Conservation (phyloP, 2,113 vertebrate species). For the Xiphophorus hellerii region DNA sequence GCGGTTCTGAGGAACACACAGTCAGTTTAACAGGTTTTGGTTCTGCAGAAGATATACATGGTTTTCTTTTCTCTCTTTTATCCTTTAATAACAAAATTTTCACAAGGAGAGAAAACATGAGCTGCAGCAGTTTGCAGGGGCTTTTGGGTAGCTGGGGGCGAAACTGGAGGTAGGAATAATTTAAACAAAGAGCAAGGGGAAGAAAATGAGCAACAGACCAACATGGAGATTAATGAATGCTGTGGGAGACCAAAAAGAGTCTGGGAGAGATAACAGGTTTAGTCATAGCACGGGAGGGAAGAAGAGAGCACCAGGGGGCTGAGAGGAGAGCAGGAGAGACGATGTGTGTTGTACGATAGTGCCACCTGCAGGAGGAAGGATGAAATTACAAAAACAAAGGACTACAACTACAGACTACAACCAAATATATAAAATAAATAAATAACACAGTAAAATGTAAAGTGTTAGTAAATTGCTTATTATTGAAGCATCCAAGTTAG, state of each 20-base stretch:
- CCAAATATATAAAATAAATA: not conserved
- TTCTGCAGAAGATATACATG: no score
- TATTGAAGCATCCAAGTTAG: not conserved
- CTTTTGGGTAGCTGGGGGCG: slow-evolving; percentile 1
- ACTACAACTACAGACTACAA: not conserved
- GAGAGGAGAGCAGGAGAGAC: not conserved
- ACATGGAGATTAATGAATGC: slow-evolving; percentile 63
- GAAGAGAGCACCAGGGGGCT: not conserved
- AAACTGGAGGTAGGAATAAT: not conserved
- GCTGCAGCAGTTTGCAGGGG: not conserved
- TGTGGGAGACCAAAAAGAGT: slow-evolving; percentile 49
- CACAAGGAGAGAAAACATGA: not conserved
- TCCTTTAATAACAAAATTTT: not conserved
- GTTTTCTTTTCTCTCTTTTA: not conserved
- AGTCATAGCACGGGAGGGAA: slow-evolving; percentile 27
- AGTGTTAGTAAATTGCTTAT: not conserved
- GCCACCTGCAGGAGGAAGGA: slow-evolving; percentile 58
- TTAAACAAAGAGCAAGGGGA: slow-evolving; percentile 12
- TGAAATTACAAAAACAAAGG: slow-evolving; percentile 5
- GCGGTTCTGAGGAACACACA: slow-evolving; percentile 81
- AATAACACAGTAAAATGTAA: not conserved
- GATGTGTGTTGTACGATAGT: slow-evolving; percentile 42
- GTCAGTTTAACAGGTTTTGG: not conserved
- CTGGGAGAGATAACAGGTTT: slow-evolving; percentile 53
- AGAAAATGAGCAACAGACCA: slow-evolving; percentile 19